Conservation (phyloP, 2,888 invertebrate genomes). For the Cephus pulcher region DNA sequence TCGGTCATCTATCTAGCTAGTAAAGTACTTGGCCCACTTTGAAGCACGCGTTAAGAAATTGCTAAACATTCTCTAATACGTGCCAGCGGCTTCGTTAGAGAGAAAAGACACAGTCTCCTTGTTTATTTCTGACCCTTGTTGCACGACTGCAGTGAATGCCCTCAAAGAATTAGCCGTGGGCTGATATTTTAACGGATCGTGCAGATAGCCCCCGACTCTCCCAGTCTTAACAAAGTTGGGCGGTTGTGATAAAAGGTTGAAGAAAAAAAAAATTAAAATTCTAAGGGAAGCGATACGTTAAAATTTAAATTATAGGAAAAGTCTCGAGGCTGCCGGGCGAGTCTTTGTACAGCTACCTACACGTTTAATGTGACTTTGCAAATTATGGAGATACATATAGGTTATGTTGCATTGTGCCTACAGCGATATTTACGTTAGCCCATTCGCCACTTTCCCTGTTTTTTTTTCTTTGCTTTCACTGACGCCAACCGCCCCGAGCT, state of each 20-base stretch:
- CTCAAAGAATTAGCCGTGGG: not conserved
- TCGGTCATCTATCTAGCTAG: constrained; percentile 49
- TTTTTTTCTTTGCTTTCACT: constrained; percentile 5
- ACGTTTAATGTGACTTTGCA: not conserved
- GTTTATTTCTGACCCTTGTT: constrained; percentile 6
- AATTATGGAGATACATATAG: not conserved
- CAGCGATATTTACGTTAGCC: constrained; percentile 9
- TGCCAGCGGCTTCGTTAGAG: constrained; percentile 37
- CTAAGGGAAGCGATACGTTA: constrained; percentile 7
- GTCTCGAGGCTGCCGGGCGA: not conserved
- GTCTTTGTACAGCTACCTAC: not conserved
- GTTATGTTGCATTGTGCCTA: not conserved
- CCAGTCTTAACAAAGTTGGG: not conserved
- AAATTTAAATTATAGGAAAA: not conserved
- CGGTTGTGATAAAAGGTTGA: constrained; percentile 8
- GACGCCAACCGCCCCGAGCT: not conserved
- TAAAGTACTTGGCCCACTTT: constrained; percentile 64
- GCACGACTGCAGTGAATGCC: not conserved
- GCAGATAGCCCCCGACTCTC: not conserved
- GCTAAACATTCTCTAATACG: constrained; percentile 43
- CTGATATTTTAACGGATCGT: not conserved
- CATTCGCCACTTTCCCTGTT: not conserved
- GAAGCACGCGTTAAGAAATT: constrained; percentile 45
- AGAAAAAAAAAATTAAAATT: constrained; percentile 3
- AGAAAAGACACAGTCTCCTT: constrained; percentile 17